A percentile compares a stretch with the other conserved stretches of the same genome.
Conservation (phyloP, 2,797 vertebrate genomes). For the Lacerta viridis region DNA sequence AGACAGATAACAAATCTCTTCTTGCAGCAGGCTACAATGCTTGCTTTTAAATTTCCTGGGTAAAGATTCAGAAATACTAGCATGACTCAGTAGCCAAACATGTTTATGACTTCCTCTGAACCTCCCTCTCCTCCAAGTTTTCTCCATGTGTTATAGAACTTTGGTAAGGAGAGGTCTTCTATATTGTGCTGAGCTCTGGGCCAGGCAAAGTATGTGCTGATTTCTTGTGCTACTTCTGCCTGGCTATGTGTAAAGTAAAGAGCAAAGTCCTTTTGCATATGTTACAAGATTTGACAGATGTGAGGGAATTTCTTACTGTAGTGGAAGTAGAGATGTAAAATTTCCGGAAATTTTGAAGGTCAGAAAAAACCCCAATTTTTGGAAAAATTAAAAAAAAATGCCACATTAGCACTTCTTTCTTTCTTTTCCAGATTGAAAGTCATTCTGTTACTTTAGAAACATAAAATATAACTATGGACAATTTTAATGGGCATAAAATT, state of each 20-base stretch:
- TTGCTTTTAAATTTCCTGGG: background rate
- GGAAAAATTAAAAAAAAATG: no score
- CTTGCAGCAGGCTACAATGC: background rate
- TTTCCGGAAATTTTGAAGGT: no score
- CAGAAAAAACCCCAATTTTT: no score
- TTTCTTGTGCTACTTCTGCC: background rate
- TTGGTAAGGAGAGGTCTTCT: background rate
- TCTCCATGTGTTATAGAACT: background rate
- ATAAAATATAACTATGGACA: no score
- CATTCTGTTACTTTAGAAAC: no score
- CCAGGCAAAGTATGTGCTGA: background rate
- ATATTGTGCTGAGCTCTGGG: background rate
- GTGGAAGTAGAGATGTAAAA: background rate
- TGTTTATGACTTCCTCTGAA: background rate
- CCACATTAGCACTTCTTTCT: no score
- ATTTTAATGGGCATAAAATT: no score
- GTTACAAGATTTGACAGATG: background rate
- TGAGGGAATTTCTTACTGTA: background rate
- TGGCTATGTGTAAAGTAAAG: background rate
- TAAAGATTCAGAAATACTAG: background rate
- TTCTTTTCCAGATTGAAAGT: no score
- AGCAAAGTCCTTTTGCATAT: background rate
- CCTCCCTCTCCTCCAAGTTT: background rate
- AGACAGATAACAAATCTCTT: background rate
- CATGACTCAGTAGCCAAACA: background rate